Base-by-base conservation (phyloP, 2,113 vertebrate species). In the Phoxinus phoxinus region DNA sequence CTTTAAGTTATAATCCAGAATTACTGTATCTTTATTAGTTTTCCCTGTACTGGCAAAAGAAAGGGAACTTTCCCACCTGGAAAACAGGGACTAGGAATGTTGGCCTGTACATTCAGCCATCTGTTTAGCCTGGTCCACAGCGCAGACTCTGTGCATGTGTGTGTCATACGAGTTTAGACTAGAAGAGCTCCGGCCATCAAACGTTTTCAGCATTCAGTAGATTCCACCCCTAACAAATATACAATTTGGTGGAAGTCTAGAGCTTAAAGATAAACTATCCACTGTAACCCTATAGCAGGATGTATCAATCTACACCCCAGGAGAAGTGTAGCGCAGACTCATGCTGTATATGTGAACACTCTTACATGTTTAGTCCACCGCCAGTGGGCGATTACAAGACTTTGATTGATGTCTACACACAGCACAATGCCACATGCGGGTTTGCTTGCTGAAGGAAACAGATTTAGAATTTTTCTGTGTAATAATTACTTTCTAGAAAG, bases 51-150 rank as follows among this genome's bases (percentile, higher is more conserved):
- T 94, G 93, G 94, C 94, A 94, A 56, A 2, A 13, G 37, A 51
- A 89, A 71, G 84, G 90, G 88, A 95, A 95, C 81, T 94, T 94
- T 94, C 89, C 92, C 90, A 86, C 90, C 88, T 92, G 93, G 92
- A 95, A 93, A 94, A 88, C 86, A 86, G 67, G 89, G 91, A 92
- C 58, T 44, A 91, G 90, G 93, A 94, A 93, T 92, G 89, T 94
- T 94, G 94, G 93, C 93, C 71, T 84, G 23, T 25, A 53, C 79
- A 46, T 73, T 69, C 61, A 21, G 67, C 93, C 94, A 95, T 95
- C 94, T 94, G 94, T 93, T 94, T 91, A 85, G 87, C 84, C 83
- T 84, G 87, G 89, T 90, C 84, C 71, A 89, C 80, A 74, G 87
- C 71, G 46, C 81, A 87, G 69, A 25, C 56, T 67, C 3, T 53